phyloP scores from a whole-genome alignment of 2,888 invertebrate genomes.

The Plagodis dolabraria region DNA sequence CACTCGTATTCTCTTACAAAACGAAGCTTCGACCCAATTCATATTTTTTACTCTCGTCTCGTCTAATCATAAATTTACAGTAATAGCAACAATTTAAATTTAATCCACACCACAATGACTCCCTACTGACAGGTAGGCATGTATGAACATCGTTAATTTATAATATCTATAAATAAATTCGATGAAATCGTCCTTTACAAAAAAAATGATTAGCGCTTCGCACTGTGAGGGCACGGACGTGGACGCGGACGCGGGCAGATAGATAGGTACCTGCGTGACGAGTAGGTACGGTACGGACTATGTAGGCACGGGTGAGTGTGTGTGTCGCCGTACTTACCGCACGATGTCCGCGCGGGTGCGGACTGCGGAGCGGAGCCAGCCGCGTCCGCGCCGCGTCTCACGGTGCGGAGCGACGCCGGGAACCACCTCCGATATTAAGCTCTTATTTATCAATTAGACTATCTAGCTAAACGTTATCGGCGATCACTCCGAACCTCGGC shows the following conservation, averaged over 20 bases:
- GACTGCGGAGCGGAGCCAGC: conserved; percentile 7
- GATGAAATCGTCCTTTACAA: conserved; percentile 82
- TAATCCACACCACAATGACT: conserved; percentile 79
- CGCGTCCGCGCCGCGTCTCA: conserved; percentile 43
- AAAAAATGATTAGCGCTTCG: conserved; percentile 50
- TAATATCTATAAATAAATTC: conserved; percentile 84
- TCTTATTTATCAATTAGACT: conserved; percentile 77
- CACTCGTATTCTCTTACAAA: conserved; percentile 76
- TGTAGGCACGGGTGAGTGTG: conserved; percentile 31
- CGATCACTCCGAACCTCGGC: conserved; percentile 70
- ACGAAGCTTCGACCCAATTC: conserved; percentile 79
- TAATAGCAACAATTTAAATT: conserved; percentile 80
- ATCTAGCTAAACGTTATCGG: conserved; percentile 72
- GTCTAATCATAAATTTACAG: conserved; percentile 78
- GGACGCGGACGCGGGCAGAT: conserved; percentile 35
- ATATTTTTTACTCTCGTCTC: conserved; percentile 75
- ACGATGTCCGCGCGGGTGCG: conserved; percentile 45
- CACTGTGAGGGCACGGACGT: conserved; percentile 34
- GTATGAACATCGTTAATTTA: conserved; percentile 77
- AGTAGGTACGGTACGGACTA: conserved; percentile 8
- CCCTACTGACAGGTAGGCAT: conserved; percentile 72
- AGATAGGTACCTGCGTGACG: conserved; percentile 25
- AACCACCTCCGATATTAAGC: conserved; percentile 68
- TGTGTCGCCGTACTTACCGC: conserved; percentile 61
- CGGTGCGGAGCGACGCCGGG: conserved; percentile 61